phyloP scores from a whole-genome alignment of 2,113 vertebrate genomes.

The Sorex fumeus region DNA sequence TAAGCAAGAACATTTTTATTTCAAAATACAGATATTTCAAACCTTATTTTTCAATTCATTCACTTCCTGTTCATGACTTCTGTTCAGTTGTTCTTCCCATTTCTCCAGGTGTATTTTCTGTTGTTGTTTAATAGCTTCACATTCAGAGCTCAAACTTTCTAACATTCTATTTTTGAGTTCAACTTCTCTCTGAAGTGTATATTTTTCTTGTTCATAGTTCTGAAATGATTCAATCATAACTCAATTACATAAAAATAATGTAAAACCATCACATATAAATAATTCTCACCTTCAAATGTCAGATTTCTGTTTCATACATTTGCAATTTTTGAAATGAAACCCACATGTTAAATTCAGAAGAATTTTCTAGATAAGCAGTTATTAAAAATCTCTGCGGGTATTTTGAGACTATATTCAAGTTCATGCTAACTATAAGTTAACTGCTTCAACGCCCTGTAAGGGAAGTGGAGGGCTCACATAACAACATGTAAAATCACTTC shows the following conservation, averaged over 20 bases:
- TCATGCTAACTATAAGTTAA: no score
- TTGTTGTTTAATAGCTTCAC: conserved; percentile 93
- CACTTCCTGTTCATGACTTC: conserved; percentile 90
- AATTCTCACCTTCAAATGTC: conserved; percentile 46
- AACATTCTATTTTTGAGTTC: conserved; percentile 94
- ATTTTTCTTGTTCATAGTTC: conserved; percentile 94
- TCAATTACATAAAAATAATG: conserved; percentile 37
- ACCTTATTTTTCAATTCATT: conserved; percentile 94
- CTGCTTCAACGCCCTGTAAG: no score
- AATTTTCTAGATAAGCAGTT: not conserved
- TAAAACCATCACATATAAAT: conserved; percentile 2
- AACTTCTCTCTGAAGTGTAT: conserved; percentile 94
- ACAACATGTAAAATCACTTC: no score
- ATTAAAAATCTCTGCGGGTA: no score
- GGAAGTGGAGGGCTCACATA: no score
- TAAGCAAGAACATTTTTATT: not conserved
- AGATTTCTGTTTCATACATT: conserved; percentile 41
- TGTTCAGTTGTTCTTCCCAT: conserved; percentile 89
- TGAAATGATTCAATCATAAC: conserved; percentile 78
- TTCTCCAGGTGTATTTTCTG: conserved; percentile 92
- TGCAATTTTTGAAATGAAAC: conserved; percentile 38
- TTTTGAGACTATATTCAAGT: no score
- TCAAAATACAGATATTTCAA: conserved; percentile 67
- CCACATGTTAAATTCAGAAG: not conserved
- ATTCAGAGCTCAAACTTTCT: conserved; percentile 94